Evolutionary conservation across 2,113 vertebrate genomes (phyloP).

Genomic region (Dipodomys stephensi): DNA sequence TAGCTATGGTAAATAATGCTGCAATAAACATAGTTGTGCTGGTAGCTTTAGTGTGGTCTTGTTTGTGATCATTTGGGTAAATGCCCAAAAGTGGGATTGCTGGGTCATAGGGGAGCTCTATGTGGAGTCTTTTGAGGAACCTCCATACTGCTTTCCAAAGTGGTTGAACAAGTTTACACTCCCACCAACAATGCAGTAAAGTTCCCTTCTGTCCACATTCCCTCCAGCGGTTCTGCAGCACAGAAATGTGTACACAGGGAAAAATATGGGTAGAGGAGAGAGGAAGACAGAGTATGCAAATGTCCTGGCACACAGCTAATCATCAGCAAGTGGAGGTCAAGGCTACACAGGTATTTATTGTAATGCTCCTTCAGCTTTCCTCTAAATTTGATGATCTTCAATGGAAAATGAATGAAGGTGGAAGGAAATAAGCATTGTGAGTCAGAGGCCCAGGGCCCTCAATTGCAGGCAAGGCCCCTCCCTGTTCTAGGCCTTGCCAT

Average conservation of each 20-base stretch:
- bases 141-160: too few species aligned
- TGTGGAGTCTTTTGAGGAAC: too few species aligned
- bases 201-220: too few species aligned
- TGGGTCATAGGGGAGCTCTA: too few species aligned
- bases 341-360: background rate
- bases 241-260: background rate
- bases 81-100: too few species aligned
- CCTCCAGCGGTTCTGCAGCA: background rate
- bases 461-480: rapidly evolving
- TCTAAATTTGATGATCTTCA: background rate
- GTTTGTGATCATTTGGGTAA: too few species aligned
- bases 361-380: background rate
- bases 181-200: too few species aligned
- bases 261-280: background rate
- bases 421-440: background rate
- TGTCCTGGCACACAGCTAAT: background rate
- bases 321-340: background rate
- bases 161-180: too few species aligned
- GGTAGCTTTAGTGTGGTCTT: too few species aligned
- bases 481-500: background rate
- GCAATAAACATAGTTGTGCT: too few species aligned
- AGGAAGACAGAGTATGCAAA: background rate
- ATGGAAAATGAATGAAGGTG: background rate
- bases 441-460: background rate
- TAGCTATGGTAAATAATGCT: too few species aligned